A percentile compares a stretch with the other conserved stretches of the same genome.
phyloP scores from a whole-genome alignment of 35 echinoderm and acorn worm species.

The Heliocidaris tuberculata region DNA sequence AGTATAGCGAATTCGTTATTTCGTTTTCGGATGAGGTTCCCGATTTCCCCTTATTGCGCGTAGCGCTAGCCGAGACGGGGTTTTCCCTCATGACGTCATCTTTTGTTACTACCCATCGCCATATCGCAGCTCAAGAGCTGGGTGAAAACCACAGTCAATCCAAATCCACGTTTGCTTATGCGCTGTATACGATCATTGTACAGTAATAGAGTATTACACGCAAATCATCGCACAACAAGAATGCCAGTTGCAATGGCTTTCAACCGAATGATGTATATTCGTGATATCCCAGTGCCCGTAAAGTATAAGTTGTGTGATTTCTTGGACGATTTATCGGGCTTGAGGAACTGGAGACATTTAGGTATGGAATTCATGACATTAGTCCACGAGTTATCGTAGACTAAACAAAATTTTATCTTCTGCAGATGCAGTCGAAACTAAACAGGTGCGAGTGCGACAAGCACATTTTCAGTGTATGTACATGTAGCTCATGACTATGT shows the following conservation, averaged over 20 bases:
- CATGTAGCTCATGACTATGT: no score
- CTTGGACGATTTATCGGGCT: constrained; percentile 40
- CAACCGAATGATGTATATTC: constrained; percentile 46
- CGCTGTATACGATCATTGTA: background rate
- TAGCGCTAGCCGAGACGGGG: background rate
- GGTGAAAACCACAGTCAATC: background rate
- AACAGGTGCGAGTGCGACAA: no score
- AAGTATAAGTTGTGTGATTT: constrained; percentile 55
- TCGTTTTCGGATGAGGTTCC: background rate
- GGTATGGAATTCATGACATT: constrained; percentile 46
- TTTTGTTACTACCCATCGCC: background rate
- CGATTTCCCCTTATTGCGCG: background rate
- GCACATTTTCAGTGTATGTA: no score
- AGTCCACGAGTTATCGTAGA: background rate
- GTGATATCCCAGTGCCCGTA: constrained; percentile 62
- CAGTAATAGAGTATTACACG: background rate
- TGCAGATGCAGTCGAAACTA: background rate
- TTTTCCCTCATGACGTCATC: background rate
- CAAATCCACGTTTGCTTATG: background rate
- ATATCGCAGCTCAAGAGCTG: background rate
- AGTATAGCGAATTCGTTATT: background rate
- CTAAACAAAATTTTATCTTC: background rate
- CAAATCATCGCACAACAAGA: no score
- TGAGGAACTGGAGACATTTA: constrained; percentile 62
- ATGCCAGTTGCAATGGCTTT: constrained; percentile 5